Conservation (phyloP, 2,113 vertebrate species). For the Solea senegalensis region DNA sequence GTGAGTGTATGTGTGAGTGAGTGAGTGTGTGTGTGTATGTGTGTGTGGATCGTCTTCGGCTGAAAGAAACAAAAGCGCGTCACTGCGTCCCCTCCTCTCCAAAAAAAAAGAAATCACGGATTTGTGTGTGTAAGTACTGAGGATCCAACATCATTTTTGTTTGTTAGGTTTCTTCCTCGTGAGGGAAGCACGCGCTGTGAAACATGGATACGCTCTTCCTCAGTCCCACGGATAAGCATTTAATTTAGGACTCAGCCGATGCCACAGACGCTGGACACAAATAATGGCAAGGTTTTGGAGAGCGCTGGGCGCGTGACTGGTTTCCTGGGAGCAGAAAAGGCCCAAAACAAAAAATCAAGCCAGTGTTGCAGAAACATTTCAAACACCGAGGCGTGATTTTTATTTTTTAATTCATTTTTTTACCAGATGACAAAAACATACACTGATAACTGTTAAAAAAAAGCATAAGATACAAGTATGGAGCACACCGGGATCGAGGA, state of each 20-base stretch:
- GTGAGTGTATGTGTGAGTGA: too few relatives aligned
- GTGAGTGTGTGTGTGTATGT: too few relatives aligned
- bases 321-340: conserved; percentile 68
- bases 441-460: conserved; percentile 1
- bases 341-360: conserved; percentile 10
- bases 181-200: conserved; percentile 18
- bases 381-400: conserved; percentile 23
- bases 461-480: conserved; percentile 70
- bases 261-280: conserved; percentile 45
- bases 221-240: conserved; percentile 55
- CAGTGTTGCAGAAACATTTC: conserved; percentile 11
- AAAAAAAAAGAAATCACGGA: conserved; percentile 44
- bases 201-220: conserved; percentile 65
- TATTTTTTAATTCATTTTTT: too few relatives aligned
- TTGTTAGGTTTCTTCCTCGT: conserved; percentile 20
- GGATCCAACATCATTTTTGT: conserved; percentile 48
- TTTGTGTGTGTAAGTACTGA: conserved; percentile 58
- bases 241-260: conserved; percentile 63
- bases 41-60: background rate
- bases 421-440: conserved; percentile 20
- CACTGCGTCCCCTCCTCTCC: background rate
- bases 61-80: background rate
- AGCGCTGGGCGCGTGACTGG: conserved; percentile 49
- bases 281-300: conserved; percentile 69
- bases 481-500: conserved; percentile 87